phyloP scores from a whole-genome alignment of 2,797 vertebrate species.

The Rhabdophis nuchalis region DNA sequence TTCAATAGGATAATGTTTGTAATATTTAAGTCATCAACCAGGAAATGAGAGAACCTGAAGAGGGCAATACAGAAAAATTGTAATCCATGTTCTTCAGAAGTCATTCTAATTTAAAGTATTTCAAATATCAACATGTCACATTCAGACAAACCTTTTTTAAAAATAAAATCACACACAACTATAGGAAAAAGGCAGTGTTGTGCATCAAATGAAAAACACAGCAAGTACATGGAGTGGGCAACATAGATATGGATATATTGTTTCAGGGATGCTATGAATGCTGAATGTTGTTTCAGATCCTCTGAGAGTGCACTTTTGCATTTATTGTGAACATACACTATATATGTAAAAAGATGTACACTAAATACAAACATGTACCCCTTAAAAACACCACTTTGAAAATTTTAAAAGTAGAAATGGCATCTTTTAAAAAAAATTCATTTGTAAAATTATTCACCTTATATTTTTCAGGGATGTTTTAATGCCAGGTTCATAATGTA shows the following conservation, averaged over 20 bases:
- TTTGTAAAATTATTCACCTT: not conserved
- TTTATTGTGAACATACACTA: not conserved
- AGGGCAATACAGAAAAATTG: not conserved
- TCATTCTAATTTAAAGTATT: not conserved
- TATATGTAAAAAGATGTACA: not conserved
- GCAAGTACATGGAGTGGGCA: fast-evolving
- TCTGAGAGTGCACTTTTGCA: not conserved
- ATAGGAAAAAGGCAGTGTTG: not conserved
- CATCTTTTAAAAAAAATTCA: not conserved
- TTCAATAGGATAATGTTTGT: not conserved
- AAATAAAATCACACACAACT: not conserved
- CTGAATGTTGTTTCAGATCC: not conserved
- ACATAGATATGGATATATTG: not conserved
- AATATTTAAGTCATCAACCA: constrained; percentile 1
- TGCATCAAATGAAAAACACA: not conserved
- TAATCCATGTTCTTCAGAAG: not conserved
- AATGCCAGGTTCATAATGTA: constrained; percentile 32
- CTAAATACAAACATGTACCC: not conserved
- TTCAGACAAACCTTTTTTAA: not conserved
- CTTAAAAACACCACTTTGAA: not conserved
- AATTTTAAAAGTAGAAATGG: not conserved
- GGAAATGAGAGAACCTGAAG: constrained; percentile 1
- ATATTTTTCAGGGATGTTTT: constrained; percentile 18
- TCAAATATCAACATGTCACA: not conserved
- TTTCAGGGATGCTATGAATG: not conserved